Evolutionary conservation across 2,113 vertebrate genomes (phyloP).

Genomic region (Odontophorus gujanensis): DNA sequence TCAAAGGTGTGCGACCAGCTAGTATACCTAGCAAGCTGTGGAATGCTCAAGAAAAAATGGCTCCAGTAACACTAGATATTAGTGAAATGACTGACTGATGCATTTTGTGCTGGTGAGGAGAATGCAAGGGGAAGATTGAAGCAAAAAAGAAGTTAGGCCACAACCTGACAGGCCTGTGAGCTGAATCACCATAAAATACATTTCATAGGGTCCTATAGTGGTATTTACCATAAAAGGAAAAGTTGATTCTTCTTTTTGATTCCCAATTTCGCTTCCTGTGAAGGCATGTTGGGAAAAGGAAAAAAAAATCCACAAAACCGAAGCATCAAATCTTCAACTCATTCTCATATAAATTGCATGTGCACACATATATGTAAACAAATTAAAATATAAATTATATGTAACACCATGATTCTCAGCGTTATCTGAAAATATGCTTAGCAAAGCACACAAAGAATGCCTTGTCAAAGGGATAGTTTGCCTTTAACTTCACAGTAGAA

Average conservation of each 20-base stretch:
- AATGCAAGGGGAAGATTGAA: slow-evolving; percentile 8
- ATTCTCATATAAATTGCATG: not conserved
- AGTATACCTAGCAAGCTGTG: not conserved
- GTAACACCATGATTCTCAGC: fast-evolving
- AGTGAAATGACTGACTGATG: slow-evolving; percentile 33
- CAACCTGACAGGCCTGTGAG: not conserved
- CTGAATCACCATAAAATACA: not conserved
- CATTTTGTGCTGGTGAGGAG: slow-evolving; percentile 9
- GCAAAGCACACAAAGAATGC: not conserved
- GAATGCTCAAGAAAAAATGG: not conserved
- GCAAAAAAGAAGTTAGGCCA: not conserved
- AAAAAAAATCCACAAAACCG: not conserved
- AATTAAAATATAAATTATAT: not conserved
- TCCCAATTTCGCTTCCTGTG: not conserved
- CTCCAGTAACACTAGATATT: slow-evolving; percentile 1
- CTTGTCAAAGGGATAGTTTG: not conserved
- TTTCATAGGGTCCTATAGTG: not conserved
- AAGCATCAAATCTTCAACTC: not conserved
- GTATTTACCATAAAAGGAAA: slow-evolving; percentile 23
- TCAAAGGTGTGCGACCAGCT: not conserved
- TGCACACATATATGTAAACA: not conserved
- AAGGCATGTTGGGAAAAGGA: not conserved
- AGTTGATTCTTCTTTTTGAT: slow-evolving; percentile 11
- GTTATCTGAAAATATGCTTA: not conserved
- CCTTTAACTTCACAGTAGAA: not conserved